A percentile compares a stretch with the other conserved stretches of the same genome.
Evolutionary conservation across 1,140 invertebrate genomes (phyloP).

Genomic region (Himalopsyche phryganea): DNA sequence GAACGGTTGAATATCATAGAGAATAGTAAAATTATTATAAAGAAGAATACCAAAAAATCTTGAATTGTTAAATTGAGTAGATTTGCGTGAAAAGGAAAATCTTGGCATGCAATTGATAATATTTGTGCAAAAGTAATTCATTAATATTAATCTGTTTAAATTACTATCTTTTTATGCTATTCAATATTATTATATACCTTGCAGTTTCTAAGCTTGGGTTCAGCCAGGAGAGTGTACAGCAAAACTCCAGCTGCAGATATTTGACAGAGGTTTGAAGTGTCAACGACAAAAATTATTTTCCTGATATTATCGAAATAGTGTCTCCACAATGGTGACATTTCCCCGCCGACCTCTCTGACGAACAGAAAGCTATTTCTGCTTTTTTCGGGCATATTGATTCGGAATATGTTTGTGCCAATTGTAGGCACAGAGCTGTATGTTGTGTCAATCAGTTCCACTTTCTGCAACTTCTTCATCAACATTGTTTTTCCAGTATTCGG

Average conservation of each 20-base stretch:
- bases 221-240: conserved; percentile 68
- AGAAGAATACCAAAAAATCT: too few relatives aligned
- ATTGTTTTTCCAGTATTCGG: conserved; percentile 76
- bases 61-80: too few relatives aligned
- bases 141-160: too few relatives aligned
- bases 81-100: too few relatives aligned
- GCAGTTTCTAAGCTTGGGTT: conserved; percentile 60
- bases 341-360: conserved; percentile 68
- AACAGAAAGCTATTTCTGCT: conserved; percentile 46
- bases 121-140: too few relatives aligned
- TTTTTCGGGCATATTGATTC: conserved; percentile 55
- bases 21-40: too few relatives aligned
- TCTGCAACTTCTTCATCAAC: conserved; percentile 69
- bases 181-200: conserved; percentile 56
- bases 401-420: conserved; percentile 71
- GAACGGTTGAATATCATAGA: too few relatives aligned
- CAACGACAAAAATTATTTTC: conserved; percentile 74
- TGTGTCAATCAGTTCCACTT: conserved; percentile 62
- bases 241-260: conserved; percentile 76
- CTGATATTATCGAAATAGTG: conserved; percentile 66
- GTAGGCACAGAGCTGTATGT: conserved; percentile 72
- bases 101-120: too few relatives aligned
- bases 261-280: conserved; percentile 75
- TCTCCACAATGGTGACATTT: conserved; percentile 75
- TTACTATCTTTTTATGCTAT: too few relatives aligned